Base-by-base conservation (phyloP, 2,888 invertebrate genomes). In the Spilarctia lutea region DNA sequence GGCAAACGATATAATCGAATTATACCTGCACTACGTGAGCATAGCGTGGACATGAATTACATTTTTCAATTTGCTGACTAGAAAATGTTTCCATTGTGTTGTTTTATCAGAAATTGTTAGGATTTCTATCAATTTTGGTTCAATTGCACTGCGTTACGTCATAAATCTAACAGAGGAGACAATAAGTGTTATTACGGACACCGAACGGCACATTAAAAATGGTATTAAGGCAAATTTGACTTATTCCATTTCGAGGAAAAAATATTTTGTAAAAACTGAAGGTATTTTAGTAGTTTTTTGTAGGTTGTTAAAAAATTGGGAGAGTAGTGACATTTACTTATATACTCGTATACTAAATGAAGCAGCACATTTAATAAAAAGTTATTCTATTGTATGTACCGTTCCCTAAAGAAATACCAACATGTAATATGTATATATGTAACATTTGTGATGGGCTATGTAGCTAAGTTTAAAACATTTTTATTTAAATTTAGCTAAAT, bases 161-260 rank as follows among this genome's bases (percentile, higher is more conserved):
- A 84, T 88, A 86, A 87, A 86, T 86, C 79, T 83, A 74, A 16
- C n/a, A 71, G 77, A 66, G 78, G 67, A 83, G 82, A 87, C 85
- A 84, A 74, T 76, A 79, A 81, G 78, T 82, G 39, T 88, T 88
- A 86, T 83, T 81, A 83, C 80, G 72, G 39, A 77, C 76, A 77
- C 80, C 81, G 80, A 85, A 81, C 77, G 79, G 79, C 81, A 79
- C 73, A 80, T 84, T 79, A 78, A 76, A 81, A 79, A 79, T 77
- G 79, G 77, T 78, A 78, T 77, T 73, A 56, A 69, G 74, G 65
- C 72, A 78, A 67, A 63, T 27, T n/a, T 27, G 10, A 35, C 39
- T 33, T 65, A 18, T 27, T 35, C 13, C 68, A 6, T n/a, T 68
- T 52, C 4, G 27, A 52, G 20, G 33, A 52, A 39, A 13, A 27